These are phyloP conservation scores for Heliangelus exortis DNA, from an alignment of 2,797 vertebrate species.

Conservation along the genomic window DNA sequence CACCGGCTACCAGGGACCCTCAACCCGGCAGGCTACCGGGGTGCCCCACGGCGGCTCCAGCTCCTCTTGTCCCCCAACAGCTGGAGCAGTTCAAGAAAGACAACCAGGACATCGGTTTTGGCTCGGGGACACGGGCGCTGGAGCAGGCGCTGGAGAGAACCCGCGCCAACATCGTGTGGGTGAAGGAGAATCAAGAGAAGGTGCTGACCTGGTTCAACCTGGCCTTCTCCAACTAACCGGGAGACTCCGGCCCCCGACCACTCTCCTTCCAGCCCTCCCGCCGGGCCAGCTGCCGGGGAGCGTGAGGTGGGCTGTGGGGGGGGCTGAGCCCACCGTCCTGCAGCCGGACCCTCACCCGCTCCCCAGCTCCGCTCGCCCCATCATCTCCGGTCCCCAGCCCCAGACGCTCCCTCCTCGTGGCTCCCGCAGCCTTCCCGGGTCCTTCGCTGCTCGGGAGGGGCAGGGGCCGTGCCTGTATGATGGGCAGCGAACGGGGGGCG, in stretches of 20 bases:
- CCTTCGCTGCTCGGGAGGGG: neutral
- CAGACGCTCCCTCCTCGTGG: accelerated
- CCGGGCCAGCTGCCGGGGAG: accelerated
- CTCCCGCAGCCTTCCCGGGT: accelerated
- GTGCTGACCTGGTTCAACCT: slow-evolving; percentile 84
- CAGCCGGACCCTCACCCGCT: accelerated
- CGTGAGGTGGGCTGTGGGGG: accelerated
- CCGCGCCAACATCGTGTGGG: slow-evolving; percentile 89
- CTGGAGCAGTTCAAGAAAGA: slow-evolving; percentile 86
- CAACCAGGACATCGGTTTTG: slow-evolving; percentile 85
- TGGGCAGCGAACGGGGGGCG: accelerated
- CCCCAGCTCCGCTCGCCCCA: accelerated
- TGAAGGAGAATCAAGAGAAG: slow-evolving; percentile 79
- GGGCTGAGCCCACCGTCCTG: accelerated
- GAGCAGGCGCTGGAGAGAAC: slow-evolving; percentile 92
- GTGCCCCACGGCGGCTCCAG: neutral
- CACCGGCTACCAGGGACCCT: neutral
- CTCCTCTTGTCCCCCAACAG: slow-evolving; percentile 9
- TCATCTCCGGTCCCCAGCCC: accelerated
- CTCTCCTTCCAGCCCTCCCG: accelerated
- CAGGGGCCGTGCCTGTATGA: neutral
- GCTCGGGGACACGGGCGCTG: slow-evolving; percentile 86
- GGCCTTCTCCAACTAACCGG: accelerated
- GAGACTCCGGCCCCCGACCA: accelerated
- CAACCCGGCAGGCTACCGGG: neutral